Conservation (phyloP, 2,888 invertebrate genomes). For the Aethes cnicana region DNA sequence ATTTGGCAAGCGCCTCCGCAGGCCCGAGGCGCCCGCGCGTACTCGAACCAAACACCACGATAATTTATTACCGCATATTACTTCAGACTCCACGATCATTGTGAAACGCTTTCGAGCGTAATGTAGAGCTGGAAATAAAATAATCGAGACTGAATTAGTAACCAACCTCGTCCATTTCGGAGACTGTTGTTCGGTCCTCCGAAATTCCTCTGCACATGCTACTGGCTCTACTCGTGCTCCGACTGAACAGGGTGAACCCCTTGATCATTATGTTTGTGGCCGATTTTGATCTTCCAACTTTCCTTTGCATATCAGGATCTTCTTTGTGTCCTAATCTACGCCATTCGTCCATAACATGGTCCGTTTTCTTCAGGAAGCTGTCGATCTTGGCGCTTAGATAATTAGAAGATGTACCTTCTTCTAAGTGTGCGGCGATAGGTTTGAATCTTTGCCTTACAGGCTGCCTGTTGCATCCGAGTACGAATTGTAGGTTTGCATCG, state of each 20-base stretch:
- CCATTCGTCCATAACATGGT: conserved; percentile 95
- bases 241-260: conserved; percentile 87
- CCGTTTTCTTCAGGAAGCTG: conserved; percentile 90
- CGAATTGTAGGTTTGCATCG: conserved; percentile 91
- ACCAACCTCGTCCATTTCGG: conserved; percentile 86
- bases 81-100: conserved; percentile 47
- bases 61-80: conserved; percentile 60
- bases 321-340: conserved; percentile 85
- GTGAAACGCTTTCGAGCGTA: conserved; percentile 44
- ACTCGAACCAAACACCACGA: conserved; percentile 49
- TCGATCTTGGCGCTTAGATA: conserved; percentile 89
- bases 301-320: conserved; percentile 67
- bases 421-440: conserved; percentile 89
- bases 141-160: conserved; percentile 34
- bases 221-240: conserved; percentile 80
- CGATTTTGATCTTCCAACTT: conserved; percentile 85
- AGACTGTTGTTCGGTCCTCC: conserved; percentile 85
- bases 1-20: conserved; percentile 65
- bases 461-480: conserved; percentile 88
- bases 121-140: conserved; percentile 39
- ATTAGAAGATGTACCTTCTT: conserved; percentile 89
- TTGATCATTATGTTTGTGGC: conserved; percentile 92
- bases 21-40: conserved; percentile 39
- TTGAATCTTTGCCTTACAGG: conserved; percentile 86
- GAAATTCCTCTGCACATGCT: conserved; percentile 82